phyloP scores from a whole-genome alignment of 2,113 vertebrate species.

The Desmodus rotundus region DNA sequence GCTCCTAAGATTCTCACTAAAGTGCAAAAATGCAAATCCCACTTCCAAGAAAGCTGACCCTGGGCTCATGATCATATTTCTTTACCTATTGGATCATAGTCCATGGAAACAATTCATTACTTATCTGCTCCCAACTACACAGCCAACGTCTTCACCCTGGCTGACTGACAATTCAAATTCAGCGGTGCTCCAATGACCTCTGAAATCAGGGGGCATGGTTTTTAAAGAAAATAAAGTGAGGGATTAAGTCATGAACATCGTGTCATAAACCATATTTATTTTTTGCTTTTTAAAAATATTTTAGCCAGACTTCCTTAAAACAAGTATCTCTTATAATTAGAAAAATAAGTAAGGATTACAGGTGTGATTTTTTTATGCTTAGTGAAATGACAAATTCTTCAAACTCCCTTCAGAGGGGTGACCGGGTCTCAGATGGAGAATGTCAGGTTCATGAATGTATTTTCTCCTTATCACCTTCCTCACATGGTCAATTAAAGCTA shows the following conservation, averaged over 20 bases:
- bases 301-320: conserved; percentile 17
- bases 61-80: not conserved
- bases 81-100: not conserved
- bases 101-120: not conserved
- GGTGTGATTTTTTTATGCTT: not conserved
- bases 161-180: not conserved
- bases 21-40: not conserved
- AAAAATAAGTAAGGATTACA: not conserved
- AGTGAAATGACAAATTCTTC: conserved; percentile 37
- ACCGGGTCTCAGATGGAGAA: not conserved
- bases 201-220: not conserved
- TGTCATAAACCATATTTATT: not conserved
- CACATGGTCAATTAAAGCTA: conserved; percentile 16
- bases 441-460: not conserved
- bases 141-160: not conserved
- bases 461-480: conserved; percentile 7
- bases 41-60: not conserved
- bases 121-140: not conserved
- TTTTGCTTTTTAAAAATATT: not conserved
- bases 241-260: not conserved
- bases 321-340: not conserved
- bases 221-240: not conserved
- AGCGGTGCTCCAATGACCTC: not conserved
- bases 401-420: not conserved
- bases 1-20: conserved; percentile 7